Base-by-base conservation (phyloP, 2,113 vertebrate genomes). In the Atlantisia rogersi region DNA sequence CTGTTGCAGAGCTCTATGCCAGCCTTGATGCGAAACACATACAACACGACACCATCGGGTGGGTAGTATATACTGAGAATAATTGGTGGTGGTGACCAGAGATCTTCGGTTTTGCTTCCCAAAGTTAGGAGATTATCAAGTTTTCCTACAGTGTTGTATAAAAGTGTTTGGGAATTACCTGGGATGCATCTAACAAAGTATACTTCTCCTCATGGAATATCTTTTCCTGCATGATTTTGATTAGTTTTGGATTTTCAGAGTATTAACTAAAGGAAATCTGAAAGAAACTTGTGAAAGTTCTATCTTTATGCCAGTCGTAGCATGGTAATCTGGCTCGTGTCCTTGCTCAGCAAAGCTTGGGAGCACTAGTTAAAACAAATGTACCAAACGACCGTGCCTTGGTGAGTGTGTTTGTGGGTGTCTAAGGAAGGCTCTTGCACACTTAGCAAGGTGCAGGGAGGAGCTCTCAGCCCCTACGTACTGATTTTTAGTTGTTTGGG, bases 31-130 rank as follows among this genome's bases (percentile, higher is more conserved):
- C 99, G 74, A 99, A 99, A 88, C 99, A 99, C 44, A 98, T 99
- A 44, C 99, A 99, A 97, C 99, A 99, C 20, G 99, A 99, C 97
- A 99, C 99, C 95, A 99, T 99, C 93, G 99, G 99, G 99, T 99
- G 96, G 98, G 99, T 98, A 92, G 95, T 97, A 97, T 95, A 96
- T 92, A 98, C 98, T 97, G 97, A 97, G 97, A 98, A 94, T 97
- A 95, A 87, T 92, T 56, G 39, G 15, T 88, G 42, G 46, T 64
- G 60, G 46, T 46, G 20, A 58, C 55, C 73, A 2, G 16, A 6
- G 53, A 37, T 60, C 90, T 76, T 48, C 76, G 3, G 14, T 69
- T 39, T 46, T 85, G 74, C 32, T 90, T 2, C 55, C 75, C 21
- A 10, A 59, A 26, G 10, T 31, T 55, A 62, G 35, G 65, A 90